phyloP scores from a whole-genome alignment of 2,888 invertebrate species.

The Spodoptera littoralis region DNA sequence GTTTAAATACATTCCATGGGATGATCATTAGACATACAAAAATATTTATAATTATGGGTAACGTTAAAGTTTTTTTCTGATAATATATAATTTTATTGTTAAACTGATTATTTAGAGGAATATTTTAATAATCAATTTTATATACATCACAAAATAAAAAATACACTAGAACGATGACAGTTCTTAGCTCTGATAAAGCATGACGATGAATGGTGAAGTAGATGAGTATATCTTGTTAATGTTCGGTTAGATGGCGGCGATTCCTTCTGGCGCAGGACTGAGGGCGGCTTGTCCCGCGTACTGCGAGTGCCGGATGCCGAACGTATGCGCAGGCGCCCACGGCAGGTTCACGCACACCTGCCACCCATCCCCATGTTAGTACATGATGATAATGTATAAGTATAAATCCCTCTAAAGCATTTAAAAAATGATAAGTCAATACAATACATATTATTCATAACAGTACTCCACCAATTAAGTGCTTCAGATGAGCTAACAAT shows the following conservation, averaged over 20 bases:
- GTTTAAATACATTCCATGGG: neutral
- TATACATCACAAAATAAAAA: conserved; percentile 53
- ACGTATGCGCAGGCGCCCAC: conserved; percentile 92
- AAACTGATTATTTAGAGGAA: conserved; percentile 50
- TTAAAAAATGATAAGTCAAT: conserved; percentile 6
- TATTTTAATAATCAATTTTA: conserved; percentile 51
- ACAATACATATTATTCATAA: neutral
- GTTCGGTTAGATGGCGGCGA: conserved; percentile 69
- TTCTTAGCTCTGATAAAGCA: conserved; percentile 50
- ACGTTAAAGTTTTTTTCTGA: conserved; percentile 9
- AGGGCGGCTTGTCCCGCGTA: conserved; percentile 89
- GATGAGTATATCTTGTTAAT: conserved; percentile 64
- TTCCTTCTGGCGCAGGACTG: conserved; percentile 81
- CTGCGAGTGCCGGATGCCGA: conserved; percentile 93
- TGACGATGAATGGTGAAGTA: conserved; percentile 50
- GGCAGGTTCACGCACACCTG: conserved; percentile 89
- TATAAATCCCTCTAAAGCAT: conserved; percentile 18
- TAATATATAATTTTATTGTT: conserved; percentile 42
- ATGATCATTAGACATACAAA: neutral
- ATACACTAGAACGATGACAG: conserved; percentile 44
- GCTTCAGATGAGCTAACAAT: conserved; percentile 7
- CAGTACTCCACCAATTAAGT: conserved; percentile 5
- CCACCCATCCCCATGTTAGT: conserved; percentile 68
- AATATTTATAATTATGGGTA: conserved; percentile 1
- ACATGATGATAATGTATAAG: conserved; percentile 24